A percentile compares a stretch with the other conserved stretches of the same genome.
Evolutionary conservation across 2,113 vertebrate species (phyloP).

Genomic region (Astatotilapia flaviijosephi): DNA sequence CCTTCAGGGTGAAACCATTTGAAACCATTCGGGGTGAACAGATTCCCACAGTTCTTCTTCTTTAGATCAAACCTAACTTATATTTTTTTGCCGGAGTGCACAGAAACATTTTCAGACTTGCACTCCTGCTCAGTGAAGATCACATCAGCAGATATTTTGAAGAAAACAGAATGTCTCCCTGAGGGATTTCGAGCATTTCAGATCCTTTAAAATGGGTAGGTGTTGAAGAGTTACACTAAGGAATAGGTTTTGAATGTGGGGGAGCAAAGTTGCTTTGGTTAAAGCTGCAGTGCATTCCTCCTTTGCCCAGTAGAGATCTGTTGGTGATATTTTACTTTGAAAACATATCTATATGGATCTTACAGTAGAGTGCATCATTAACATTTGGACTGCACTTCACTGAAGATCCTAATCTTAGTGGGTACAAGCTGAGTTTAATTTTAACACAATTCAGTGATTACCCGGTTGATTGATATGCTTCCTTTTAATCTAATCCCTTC

Average conservation of each 20-base stretch:
- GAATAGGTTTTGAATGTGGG: neutral
- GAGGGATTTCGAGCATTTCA: neutral
- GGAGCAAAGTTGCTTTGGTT: slow-evolving; percentile 7
- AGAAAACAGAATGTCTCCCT: slow-evolving; percentile 7
- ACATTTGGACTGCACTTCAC: neutral
- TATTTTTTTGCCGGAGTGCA: neutral
- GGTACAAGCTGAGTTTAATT: neutral
- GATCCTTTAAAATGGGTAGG: slow-evolving; percentile 19
- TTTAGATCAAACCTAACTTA: slow-evolving; percentile 17
- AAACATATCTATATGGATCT: neutral
- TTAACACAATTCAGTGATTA: neutral
- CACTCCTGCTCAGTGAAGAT: slow-evolving; percentile 24
- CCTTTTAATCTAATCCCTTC: neutral
- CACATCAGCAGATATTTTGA: slow-evolving; percentile 30
- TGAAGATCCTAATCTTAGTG: neutral
- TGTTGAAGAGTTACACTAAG: slow-evolving; percentile 1
- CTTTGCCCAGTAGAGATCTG: neutral
- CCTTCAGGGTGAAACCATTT: slow-evolving; percentile 13
- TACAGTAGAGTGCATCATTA: neutral
- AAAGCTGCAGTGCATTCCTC: neutral
- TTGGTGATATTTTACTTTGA: neutral
- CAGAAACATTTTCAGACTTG: slow-evolving; percentile 24
- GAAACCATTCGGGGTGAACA: slow-evolving; percentile 9
- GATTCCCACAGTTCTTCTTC: slow-evolving; percentile 4
- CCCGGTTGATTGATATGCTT: neutral